Conservation (phyloP, 92 coral and sea anemone genomes). For the Muricea muricata region DNA sequence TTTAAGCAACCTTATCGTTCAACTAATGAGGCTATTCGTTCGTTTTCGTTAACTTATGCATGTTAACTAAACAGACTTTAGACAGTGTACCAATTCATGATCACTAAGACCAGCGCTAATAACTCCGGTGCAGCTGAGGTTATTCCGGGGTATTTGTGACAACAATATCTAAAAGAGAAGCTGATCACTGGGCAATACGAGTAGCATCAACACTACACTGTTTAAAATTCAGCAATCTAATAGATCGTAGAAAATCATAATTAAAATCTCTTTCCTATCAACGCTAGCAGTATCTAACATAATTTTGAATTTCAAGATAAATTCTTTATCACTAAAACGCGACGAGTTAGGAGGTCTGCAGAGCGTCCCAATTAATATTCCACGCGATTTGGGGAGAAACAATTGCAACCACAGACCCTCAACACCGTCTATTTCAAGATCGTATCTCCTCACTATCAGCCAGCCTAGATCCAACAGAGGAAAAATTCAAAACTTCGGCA, state of each 20-base stretch:
- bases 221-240: background rate
- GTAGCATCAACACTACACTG: constrained; percentile 28
- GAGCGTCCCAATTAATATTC: constrained; percentile 59
- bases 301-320: constrained; percentile 41
- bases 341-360: constrained; percentile 60
- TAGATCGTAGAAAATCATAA: constrained; percentile 48
- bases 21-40: too few species aligned
- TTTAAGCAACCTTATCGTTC: too few species aligned
- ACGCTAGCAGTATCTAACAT: constrained; percentile 40
- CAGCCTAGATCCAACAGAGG: background rate
- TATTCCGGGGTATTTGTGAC: constrained; percentile 17
- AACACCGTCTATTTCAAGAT: constrained; percentile 50
- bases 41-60: too few species aligned
- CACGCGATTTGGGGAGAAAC: constrained; percentile 57
- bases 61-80: too few species aligned
- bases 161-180: constrained; percentile 34
- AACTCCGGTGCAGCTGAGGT: constrained; percentile 38
- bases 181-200: constrained; percentile 17
- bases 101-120: constrained; percentile 16
- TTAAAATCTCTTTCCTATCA: constrained; percentile 39
- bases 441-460: constrained; percentile 48
- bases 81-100: constrained; percentile 1
- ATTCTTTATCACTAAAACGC: constrained; percentile 58
- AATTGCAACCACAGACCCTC: constrained; percentile 74
- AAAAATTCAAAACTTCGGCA: background rate